Evolutionary conservation across 2,113 vertebrate species (phyloP), one percentile per base, ranked within the genome.

Genomic region (Coptodon rendalli): DNA sequence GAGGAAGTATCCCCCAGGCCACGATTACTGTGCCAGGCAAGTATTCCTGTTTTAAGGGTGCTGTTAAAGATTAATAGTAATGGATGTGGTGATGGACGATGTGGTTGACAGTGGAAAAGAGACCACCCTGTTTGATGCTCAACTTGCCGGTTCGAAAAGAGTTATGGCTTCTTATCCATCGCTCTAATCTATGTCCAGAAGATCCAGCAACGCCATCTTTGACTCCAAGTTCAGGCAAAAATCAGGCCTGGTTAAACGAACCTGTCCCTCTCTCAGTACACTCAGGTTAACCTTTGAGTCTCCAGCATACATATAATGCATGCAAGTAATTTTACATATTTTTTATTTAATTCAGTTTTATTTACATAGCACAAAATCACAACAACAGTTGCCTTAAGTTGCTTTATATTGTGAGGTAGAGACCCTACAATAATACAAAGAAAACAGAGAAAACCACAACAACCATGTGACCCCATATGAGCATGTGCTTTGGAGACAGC

Each of bases 71-170:
- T 73, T 1, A 68, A 38, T 38, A 68, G 12, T 38, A 68, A 66
- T 38, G 63, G 66, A 71, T 71, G n/a, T 0, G n/a, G 5, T 71
- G 38, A 43, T 0, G n/a, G 63, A 13, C 7, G 1, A 9, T 0
- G 19, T 40, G 63, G 11, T 68, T 40, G 36, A 40, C 36, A 14
- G 63, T 68, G n/a, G 63, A 0, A 68, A 68, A 68, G 11, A 68
- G 0, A 68, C 63, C 63, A 68, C 36, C 5, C n/a, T 14, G 63
- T 40, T 14, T 40, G 63, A 40, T 40, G 36, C 40, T 5, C 63
- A 34, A 40, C 19, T 22, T 34, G 29, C 16, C 0, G 2, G 16
- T 34, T 66, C 2, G 2, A 22, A 68, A 22, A 68, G 0, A 68
- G 63, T 40, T 38, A 1, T 0, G 11, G 63, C 19, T 13, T 34